Evolutionary conservation across 2,888 invertebrate species (phyloP), one percentile per base, ranked within the genome.

Genomic region (Eueremaeus valkanovi): DNA sequence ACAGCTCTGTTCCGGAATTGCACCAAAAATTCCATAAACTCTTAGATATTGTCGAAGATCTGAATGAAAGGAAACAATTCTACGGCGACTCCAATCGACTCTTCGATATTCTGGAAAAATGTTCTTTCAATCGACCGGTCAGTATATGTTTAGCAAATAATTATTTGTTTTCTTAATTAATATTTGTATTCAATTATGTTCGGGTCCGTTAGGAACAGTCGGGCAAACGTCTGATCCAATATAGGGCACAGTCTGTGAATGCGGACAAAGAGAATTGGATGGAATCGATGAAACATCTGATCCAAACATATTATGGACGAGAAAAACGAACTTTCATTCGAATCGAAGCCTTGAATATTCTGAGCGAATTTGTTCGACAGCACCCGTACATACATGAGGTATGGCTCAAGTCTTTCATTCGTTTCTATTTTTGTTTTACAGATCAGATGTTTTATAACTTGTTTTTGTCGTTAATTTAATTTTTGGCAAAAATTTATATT

Each of bases 301-400:
- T 78, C 27, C 76, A 77, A n/a, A 79, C 75, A 29, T 78, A 72
- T 61, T 78, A 77, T 63, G 78, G 73, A 77, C 75, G 74, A 73
- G 76, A 70, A 42, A 74, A 72, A 27, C 51, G 36, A 36, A 21
- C 74, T n/a, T 51, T 36, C 16, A 68, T 79, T n/a, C 73, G 78
- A 55, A 45, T 78, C 8, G 73, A 77, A 73, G 75, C 75, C 21
- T 27, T 79, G 27, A 70, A 73, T 40, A 61, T 76, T 13, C 18
- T 79, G 11, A 36, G 68, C n/a, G 29, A 75, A 8, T 51, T 78
- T 31, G 33, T 77, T n/a, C 9, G 49, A 6, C 51, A 61, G 40
- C 72, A 73, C 49, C 61, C 55, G 21, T 68, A 77, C 75, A 51
- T 77, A 16, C 76, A 76, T 66, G 79, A 79, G 72, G 79, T 79